These are phyloP conservation scores for Brachylomia viminalis DNA, from an alignment of 2,888 invertebrate genomes.

Conservation along the genomic window DNA sequence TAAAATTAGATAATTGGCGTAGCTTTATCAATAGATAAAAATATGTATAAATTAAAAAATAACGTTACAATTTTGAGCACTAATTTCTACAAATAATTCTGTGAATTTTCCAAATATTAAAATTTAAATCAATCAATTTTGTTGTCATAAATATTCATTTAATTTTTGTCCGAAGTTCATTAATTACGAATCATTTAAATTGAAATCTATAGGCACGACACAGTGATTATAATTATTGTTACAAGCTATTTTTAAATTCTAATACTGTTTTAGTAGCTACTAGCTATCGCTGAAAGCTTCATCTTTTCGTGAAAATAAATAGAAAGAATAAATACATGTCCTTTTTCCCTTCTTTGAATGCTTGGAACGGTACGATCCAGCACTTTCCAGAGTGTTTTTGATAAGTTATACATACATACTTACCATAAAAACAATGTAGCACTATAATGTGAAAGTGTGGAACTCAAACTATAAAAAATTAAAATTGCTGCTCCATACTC, in stretches of 20 bases:
- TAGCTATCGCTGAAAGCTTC: not conserved
- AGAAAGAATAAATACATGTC: too few species aligned
- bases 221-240: not conserved
- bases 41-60: conserved; percentile 27
- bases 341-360: not conserved
- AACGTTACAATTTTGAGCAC: conserved; percentile 67
- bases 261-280: not conserved
- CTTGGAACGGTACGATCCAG: not conserved
- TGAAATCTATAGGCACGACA: conserved; percentile 58
- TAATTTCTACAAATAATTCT: conserved; percentile 57
- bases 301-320: not conserved
- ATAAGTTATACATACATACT: not conserved
- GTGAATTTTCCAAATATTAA: conserved; percentile 12
- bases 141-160: not conserved
- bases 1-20: conserved; percentile 33
- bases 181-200: conserved; percentile 1
- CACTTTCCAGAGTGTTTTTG: not conserved
- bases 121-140: conserved; percentile 23
- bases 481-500: conserved; percentile 22
- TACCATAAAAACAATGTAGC: not conserved
- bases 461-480: not conserved
- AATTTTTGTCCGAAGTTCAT: conserved; percentile 12
- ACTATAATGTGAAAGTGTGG: too few species aligned
- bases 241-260: not conserved
- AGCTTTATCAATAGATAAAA: conserved; percentile 39